Conservation (phyloP, 2,797 vertebrate genomes). For the Avahi laniger region DNA sequence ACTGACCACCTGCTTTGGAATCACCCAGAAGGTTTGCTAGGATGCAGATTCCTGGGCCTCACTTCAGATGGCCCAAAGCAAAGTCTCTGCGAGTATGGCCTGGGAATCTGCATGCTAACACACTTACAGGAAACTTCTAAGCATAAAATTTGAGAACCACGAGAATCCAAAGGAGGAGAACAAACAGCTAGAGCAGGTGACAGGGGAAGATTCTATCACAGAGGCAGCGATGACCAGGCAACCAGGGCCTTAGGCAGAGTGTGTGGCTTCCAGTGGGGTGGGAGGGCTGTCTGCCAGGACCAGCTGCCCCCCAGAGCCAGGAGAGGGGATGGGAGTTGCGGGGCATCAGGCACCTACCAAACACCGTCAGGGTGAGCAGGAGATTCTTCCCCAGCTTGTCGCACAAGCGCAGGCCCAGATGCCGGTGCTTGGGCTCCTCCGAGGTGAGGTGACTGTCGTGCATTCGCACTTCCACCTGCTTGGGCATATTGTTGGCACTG, state of each 20-base stretch:
- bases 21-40: neutral
- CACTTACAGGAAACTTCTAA: neutral
- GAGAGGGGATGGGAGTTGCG: rapidly evolving
- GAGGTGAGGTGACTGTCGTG: slow-evolving; percentile 95
- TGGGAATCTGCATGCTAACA: neutral
- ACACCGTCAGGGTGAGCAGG: slow-evolving; percentile 95
- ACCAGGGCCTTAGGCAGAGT: too few species aligned
- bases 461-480: slow-evolving; percentile 99
- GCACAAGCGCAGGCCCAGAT: slow-evolving; percentile 90
- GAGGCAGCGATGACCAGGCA: neutral
- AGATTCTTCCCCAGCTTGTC: slow-evolving; percentile 94
- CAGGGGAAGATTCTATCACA: rapidly evolving
- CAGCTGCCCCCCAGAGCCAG: neutral
- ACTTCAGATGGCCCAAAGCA: neutral
- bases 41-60: neutral
- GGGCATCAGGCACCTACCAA: slow-evolving; percentile 85
- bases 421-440: slow-evolving; percentile 86
- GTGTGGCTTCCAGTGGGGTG: rapidly evolving
- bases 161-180: neutral
- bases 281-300: neutral
- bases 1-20: neutral
- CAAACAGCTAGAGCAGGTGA: too few species aligned
- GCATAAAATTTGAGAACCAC: neutral
- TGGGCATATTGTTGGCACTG: slow-evolving; percentile 98
- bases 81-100: neutral